A percentile compares a stretch with the other conserved stretches of the same genome.
phyloP scores from a whole-genome alignment of 2,797 vertebrate species.

The Gallinago nigripennis region DNA sequence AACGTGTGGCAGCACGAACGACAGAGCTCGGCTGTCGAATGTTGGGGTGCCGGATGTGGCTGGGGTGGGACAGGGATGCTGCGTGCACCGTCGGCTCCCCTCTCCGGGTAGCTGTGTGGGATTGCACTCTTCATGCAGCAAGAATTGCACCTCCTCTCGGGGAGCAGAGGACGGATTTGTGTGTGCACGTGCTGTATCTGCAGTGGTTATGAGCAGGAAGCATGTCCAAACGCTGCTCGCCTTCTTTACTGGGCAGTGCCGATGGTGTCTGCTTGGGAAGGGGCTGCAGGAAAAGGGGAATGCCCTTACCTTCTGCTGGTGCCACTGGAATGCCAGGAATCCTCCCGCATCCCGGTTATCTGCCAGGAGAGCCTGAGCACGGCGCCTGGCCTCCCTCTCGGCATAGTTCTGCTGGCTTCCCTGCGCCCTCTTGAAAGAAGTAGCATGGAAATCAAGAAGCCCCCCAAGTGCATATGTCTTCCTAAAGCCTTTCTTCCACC shows the following conservation, averaged over 20 bases:
- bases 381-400: not conserved
- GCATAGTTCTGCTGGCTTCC: not conserved
- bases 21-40: not conserved
- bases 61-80: not conserved
- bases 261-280: not conserved
- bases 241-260: not conserved
- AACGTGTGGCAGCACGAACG: not conserved
- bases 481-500: not conserved
- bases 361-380: not conserved
- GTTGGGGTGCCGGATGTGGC: not conserved
- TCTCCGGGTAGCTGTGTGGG: not conserved
- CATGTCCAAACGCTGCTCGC: accelerated
- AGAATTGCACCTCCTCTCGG: not conserved
- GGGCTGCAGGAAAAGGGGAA: not conserved
- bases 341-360: not conserved
- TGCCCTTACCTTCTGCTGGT: slow-evolving; percentile 2
- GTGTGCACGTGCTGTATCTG: not conserved
- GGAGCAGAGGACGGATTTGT: not conserved
- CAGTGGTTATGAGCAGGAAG: not conserved
- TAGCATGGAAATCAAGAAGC: not conserved
- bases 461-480: not conserved
- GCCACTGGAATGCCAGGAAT: slow-evolving; percentile 62
- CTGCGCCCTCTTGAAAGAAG: not conserved
- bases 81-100: accelerated
- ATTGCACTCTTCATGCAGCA: accelerated